Conservation (phyloP, 2,113 vertebrate species). For the Nycticryphes semicollaris region DNA sequence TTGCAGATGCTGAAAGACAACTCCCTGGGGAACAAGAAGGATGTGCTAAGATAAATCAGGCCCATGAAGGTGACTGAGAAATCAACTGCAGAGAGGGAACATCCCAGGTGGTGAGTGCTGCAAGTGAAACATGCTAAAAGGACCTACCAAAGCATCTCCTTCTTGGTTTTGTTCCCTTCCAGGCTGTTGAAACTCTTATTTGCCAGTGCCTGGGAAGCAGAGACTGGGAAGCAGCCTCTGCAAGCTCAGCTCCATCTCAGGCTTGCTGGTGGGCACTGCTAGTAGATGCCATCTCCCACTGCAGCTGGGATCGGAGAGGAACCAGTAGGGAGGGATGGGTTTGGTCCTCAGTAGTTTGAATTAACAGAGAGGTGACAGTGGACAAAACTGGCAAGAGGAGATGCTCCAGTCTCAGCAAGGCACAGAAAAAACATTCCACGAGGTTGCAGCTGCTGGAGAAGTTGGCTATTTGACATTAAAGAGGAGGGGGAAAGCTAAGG, state of each 20-base stretch:
- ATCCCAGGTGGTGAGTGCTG: neutral
- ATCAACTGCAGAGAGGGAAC: neutral
- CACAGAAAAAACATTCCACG: neutral
- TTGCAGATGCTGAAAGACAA: neutral
- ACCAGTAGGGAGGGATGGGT: neutral
- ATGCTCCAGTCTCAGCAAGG: neutral
- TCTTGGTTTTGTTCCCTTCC: fast-evolving
- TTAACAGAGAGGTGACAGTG: neutral
- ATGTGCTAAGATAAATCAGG: neutral
- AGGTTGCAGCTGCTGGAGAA: neutral
- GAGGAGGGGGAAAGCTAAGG: neutral
- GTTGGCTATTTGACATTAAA: neutral
- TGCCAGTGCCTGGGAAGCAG: neutral
- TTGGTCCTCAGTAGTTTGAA: neutral
- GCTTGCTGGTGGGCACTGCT: neutral
- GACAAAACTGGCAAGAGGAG: neutral
- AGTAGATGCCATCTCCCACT: neutral
- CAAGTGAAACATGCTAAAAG: neutral
- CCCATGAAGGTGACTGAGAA: neutral
- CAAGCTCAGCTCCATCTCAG: neutral
- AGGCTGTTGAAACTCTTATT: neutral
- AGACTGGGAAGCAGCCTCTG: neutral
- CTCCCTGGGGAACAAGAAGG: neutral
- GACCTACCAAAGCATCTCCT: neutral
- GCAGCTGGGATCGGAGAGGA: neutral